These are phyloP conservation scores for Nebria salina DNA, from an alignment of 2,888 invertebrate species.

Conservation along the genomic window DNA sequence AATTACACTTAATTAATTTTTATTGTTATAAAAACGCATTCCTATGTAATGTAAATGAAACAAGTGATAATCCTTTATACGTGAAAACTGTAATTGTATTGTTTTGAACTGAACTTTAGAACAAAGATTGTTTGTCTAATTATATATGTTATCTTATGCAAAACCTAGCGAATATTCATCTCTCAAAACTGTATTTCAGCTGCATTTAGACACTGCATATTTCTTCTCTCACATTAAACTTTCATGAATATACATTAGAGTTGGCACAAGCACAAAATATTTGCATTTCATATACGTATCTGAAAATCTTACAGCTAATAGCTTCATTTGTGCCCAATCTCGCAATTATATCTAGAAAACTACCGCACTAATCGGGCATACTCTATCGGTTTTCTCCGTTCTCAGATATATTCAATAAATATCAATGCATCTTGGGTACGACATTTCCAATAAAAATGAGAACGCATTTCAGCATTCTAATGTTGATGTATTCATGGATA, in stretches of 20 bases:
- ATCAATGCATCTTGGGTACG: not conserved
- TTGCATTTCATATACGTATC: conserved; percentile 1
- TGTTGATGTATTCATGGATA: not conserved
- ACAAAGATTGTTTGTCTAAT: not conserved
- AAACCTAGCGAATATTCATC: not conserved
- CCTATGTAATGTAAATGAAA: no score
- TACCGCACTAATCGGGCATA: not conserved
- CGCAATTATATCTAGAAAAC: not conserved
- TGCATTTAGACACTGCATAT: not conserved
- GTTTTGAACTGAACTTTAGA: no score
- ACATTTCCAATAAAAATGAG: not conserved
- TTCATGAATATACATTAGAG: conserved; percentile 1
- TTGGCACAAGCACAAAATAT: conserved; percentile 1
- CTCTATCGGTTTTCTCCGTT: not conserved
- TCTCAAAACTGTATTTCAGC: not conserved
- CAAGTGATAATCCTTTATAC: no score
- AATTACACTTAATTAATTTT: no score
- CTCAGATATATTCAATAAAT: not conserved
- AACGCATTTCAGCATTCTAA: not conserved
- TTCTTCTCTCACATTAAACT: not conserved
- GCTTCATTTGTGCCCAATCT: not conserved
- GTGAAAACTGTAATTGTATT: no score
- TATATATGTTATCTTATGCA: not conserved
- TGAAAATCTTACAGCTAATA: not conserved
- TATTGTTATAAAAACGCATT: no score